Percentiles rank a stretch among this genome's conserved stretches.
These are phyloP conservation scores for Piezodorus guildinii DNA, from an alignment of 1,140 invertebrate genomes.

Conservation along the genomic window DNA sequence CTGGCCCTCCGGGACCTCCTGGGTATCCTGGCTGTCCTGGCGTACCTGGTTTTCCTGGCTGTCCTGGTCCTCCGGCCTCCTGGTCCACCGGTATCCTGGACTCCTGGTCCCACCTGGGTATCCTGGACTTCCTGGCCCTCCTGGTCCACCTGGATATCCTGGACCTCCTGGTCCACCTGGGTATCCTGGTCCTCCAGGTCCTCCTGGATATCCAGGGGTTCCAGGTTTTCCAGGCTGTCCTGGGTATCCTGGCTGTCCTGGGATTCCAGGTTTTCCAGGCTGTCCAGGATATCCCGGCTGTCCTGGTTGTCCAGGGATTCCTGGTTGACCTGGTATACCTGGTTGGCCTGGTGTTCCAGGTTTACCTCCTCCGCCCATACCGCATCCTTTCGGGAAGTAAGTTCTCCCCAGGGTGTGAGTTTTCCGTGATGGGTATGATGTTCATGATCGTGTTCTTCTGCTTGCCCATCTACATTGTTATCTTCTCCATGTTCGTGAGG, in stretches of 20 bases:
- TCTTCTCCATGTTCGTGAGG: slow-evolving; percentile 28
- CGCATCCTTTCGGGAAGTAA: slow-evolving; percentile 51
- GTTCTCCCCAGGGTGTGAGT: slow-evolving; percentile 44
- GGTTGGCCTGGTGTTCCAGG: slow-evolving; percentile 27
- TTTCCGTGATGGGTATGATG: slow-evolving; percentile 40
- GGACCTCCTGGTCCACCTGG: slow-evolving; percentile 29
- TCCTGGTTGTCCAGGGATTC: slow-evolving; percentile 26
- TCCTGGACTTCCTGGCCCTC: slow-evolving; percentile 27
- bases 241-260: slow-evolving; percentile 27
- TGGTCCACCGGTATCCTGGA: slow-evolving; percentile 26
- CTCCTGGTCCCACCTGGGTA: slow-evolving; percentile 25
- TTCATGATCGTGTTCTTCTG: slow-evolving; percentile 30
- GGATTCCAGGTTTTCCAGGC: slow-evolving; percentile 26
- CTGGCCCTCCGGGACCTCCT: slow-evolving; percentile 27
- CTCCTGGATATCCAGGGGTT: slow-evolving; percentile 26
- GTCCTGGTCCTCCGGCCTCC: slow-evolving; percentile 29
- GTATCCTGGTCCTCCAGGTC: slow-evolving; percentile 27
- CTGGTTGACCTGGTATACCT: slow-evolving; percentile 26
- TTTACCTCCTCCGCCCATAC: slow-evolving; percentile 25
- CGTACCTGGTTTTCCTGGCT: slow-evolving; percentile 27
- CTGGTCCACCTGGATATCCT: slow-evolving; percentile 26
- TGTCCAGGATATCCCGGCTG: slow-evolving; percentile 19
- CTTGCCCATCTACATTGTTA: slow-evolving; percentile 10
- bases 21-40: slow-evolving; percentile 24
- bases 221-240: slow-evolving; percentile 28